These are phyloP conservation scores for Gisinianus flammeolus DNA, from an alignment of 2,888 invertebrate species.

Conservation along the genomic window DNA sequence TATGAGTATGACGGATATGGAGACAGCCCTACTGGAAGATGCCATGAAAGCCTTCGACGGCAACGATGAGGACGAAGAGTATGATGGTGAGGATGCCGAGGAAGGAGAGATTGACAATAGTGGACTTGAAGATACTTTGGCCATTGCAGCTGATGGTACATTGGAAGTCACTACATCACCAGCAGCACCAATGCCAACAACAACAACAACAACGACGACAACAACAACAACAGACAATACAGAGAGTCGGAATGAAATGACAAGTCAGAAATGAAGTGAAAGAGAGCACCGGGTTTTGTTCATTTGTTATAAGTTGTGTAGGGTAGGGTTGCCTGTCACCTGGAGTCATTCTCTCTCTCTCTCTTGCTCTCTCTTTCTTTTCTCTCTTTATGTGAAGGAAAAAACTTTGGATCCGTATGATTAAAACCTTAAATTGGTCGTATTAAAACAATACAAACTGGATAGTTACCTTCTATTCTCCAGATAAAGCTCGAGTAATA, in stretches of 20 bases:
- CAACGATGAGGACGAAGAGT: neutral
- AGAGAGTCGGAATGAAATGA: too few species aligned
- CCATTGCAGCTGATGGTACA: neutral
- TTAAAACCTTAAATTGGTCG: conserved; percentile 26
- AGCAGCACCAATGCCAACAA: too few species aligned
- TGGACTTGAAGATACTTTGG: neutral
- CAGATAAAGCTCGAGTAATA: conserved; percentile 28
- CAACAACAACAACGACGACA: too few species aligned
- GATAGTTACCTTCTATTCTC: conserved; percentile 1
- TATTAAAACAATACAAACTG: conserved; percentile 19
- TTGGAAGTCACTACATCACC: neutral
- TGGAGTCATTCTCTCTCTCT: neutral
- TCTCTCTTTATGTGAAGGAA: neutral
- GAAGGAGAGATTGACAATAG: neutral
- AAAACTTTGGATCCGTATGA: conserved; percentile 19
- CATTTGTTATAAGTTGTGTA: too few species aligned
- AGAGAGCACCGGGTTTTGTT: too few species aligned
- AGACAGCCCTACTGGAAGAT: conserved; percentile 29
- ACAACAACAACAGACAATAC: too few species aligned
- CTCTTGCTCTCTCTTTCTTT: too few species aligned
- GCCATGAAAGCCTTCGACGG: conserved; percentile 8
- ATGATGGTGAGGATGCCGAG: conserved; percentile 10
- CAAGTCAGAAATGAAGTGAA: neutral
- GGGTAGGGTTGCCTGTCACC: neutral
- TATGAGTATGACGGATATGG: conserved; percentile 26